Percentiles rank a stretch among this genome's conserved stretches.
phyloP scores from a whole-genome alignment of 2,797 vertebrate genomes.

The Mus spretus region DNA sequence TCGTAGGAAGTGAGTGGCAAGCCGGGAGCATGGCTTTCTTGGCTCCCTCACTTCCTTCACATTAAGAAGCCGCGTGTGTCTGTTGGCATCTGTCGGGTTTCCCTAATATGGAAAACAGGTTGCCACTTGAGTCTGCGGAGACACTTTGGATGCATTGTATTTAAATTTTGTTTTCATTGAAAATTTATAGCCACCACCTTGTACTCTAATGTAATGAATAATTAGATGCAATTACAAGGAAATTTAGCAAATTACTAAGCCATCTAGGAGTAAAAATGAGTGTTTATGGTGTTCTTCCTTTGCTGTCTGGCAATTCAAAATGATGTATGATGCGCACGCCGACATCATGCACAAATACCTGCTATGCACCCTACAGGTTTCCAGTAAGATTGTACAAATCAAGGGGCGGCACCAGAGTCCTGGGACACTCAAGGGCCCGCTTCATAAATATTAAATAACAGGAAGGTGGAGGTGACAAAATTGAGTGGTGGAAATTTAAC shows the following conservation, averaged over 20 bases:
- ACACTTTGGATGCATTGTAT: conserved; percentile 77
- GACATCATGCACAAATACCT: conserved; percentile 42
- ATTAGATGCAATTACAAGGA: conserved; percentile 82
- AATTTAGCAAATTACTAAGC: conserved; percentile 83
- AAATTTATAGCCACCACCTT: conserved; percentile 75
- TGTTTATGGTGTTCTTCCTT: conserved; percentile 70
- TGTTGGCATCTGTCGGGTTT: conserved; percentile 51
- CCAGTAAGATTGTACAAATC: conserved; percentile 76
- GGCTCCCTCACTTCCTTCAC: conserved; percentile 36
- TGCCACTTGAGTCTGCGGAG: conserved; percentile 67
- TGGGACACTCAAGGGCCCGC: conserved; percentile 64
- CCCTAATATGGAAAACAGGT: conserved; percentile 69
- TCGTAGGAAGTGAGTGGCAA: conserved; percentile 1
- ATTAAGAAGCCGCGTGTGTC: conserved; percentile 67
- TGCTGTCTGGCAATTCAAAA: conserved; percentile 69
- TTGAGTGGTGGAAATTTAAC: conserved; percentile 60
- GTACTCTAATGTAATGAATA: conserved; percentile 82
- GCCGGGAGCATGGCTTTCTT: neutral
- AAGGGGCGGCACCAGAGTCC: conserved; percentile 61
- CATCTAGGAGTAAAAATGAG: conserved; percentile 67
- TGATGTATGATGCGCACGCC: conserved; percentile 73
- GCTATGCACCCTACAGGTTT: conserved; percentile 60
- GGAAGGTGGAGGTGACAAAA: conserved; percentile 18
- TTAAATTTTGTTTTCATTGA: conserved; percentile 84
- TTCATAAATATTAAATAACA: conserved; percentile 75